These are phyloP conservation scores for Callipepla californica DNA, from an alignment of 2,113 vertebrate species.

Conservation along the genomic window DNA sequence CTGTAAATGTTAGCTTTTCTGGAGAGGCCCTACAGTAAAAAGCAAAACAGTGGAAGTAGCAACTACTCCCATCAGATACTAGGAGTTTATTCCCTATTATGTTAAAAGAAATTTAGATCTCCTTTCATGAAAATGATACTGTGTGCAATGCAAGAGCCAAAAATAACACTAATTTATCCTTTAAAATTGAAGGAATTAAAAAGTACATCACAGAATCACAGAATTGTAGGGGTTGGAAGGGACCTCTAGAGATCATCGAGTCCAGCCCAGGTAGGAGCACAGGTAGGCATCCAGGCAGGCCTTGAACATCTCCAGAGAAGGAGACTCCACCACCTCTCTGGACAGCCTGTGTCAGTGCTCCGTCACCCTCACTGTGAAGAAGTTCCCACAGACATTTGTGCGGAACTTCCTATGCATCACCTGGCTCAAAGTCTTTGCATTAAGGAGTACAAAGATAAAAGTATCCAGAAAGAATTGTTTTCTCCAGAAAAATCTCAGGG, in stretches of 20 bases:
- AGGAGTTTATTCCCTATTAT: neutral
- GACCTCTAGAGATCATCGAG: too few species aligned
- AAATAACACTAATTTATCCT: neutral
- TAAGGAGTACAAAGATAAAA: neutral
- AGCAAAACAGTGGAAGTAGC: neutral
- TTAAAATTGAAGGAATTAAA: neutral
- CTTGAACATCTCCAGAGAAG: too few species aligned
- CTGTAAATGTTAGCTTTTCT: conserved; percentile 63
- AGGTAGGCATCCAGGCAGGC: too few species aligned
- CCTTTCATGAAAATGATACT: neutral
- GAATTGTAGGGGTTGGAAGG: too few species aligned
- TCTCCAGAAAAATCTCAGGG: neutral
- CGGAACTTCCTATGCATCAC: neutral
- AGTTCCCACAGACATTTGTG: too few species aligned
- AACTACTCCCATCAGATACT: neutral
- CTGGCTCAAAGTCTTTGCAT: neutral
- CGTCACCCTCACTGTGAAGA: too few species aligned
- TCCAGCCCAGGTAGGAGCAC: too few species aligned
- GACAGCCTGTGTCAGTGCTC: too few species aligned
- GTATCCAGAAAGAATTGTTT: neutral
- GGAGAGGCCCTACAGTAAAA: conserved; percentile 23
- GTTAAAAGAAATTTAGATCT: neutral
- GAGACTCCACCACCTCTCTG: too few species aligned
- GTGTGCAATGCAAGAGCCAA: neutral
- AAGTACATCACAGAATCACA: neutral